Evolutionary conservation across 2,888 invertebrate genomes (phyloP).

Genomic region (Machimus rusticus): DNA sequence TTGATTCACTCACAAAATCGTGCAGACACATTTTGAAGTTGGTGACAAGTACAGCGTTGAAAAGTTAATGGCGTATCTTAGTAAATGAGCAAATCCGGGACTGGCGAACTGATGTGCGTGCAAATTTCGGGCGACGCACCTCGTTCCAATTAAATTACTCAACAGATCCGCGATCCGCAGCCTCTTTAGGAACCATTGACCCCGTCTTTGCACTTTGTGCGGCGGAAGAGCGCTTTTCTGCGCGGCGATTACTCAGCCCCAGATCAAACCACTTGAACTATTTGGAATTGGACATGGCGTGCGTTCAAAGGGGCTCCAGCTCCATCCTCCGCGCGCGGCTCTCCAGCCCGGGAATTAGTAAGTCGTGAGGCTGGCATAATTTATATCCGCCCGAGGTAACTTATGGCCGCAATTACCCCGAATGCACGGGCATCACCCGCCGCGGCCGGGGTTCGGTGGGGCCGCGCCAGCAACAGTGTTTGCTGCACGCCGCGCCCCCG

Average conservation of each 20-base stretch:
- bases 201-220: neutral
- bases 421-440: neutral
- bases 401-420: slow-evolving; percentile 14
- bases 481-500: neutral
- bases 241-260: neutral
- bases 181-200: neutral
- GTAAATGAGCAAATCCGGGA: neutral
- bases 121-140: neutral
- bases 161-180: neutral
- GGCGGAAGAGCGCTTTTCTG: neutral
- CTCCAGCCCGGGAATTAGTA: slow-evolving; percentile 7
- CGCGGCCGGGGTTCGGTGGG: neutral
- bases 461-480: neutral
- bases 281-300: neutral
- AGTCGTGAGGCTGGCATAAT: slow-evolving; percentile 44
- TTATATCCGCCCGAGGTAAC: slow-evolving; percentile 39
- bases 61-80: neutral
- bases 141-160: neutral
- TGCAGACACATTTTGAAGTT: neutral
- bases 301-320: neutral
- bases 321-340: neutral
- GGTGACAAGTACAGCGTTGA: neutral
- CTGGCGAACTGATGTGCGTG: neutral
- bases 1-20: neutral
- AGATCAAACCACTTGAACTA: neutral